Base-by-base conservation (phyloP, 1,140 invertebrate genomes). In the Ips typographus region DNA sequence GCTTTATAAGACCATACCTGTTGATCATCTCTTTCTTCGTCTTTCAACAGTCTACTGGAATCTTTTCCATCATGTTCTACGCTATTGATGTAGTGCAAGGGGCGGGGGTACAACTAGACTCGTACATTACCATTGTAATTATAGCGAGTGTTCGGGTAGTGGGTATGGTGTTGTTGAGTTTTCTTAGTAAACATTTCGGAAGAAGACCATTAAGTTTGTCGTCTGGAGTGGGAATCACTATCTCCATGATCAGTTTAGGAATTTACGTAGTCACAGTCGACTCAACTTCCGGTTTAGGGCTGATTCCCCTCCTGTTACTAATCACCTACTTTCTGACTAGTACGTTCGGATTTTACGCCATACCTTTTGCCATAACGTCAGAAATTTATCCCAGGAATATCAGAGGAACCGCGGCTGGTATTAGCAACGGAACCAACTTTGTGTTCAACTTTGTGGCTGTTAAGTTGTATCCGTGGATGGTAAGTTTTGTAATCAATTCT, bases 361-460 rank as follows among this genome's bases (percentile, higher is more conserved):
- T 90, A 3, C 91, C 91, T 0, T 92, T 91, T 82, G 87, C 91
- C 2, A 86, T 92, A 83, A 84, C 91, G 66, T 89, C 90, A 0
- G 91, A 94, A 79, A 82, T 92, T 0, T 91, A 88, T 70, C 90
- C 91, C 0, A 74, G 84, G 43, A 85, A 85, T 66, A 84, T 89
- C 1, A 84, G 89, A 41, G 90, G 91, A 4, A 83, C 87, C 1
- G 86, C 90, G 0, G 86, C 87, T 1, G 89, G 89, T 0, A 61
- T 91, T 2, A 88, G 88, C 2, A 84, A 87, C 2, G 86, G 86
- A 40, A 78, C 86, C 2, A 90, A 85, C 41, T 92, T 91, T 80
- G 78, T 88, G 1, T 89, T 89, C 75, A 89, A 88, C 40, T 94
- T 94, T 72, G 74, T 90, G 3, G 84, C 88, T 2, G 87, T 93